Evolutionary conservation across 2,888 invertebrate genomes (phyloP).

Genomic region (Bombyx huttoni): DNA sequence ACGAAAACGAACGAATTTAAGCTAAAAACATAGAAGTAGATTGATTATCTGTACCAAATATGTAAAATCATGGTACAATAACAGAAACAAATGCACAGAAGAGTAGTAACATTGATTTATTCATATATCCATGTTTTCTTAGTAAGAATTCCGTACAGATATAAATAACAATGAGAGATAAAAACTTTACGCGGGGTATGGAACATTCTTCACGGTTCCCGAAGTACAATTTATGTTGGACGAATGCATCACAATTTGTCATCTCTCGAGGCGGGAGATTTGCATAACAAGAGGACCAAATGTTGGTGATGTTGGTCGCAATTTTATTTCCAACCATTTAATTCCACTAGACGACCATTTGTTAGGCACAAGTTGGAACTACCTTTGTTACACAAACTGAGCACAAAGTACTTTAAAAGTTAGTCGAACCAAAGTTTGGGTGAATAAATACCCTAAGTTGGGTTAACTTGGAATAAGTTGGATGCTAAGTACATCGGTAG

Average conservation of each 20-base stretch:
- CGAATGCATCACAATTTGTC: constrained; percentile 34
- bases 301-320: constrained; percentile 19
- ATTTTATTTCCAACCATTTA: constrained; percentile 28
- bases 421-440: constrained; percentile 23
- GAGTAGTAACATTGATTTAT: neutral
- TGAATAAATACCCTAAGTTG: constrained; percentile 32
- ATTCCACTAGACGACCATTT: constrained; percentile 27
- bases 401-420: constrained; percentile 35
- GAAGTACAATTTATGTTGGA: constrained; percentile 1
- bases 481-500: constrained; percentile 20
- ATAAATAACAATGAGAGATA: constrained; percentile 5
- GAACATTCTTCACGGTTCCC: constrained; percentile 8
- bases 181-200: constrained; percentile 8
- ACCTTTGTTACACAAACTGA: constrained; percentile 36
- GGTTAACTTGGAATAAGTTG: constrained; percentile 15
- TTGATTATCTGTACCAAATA: too few species aligned
- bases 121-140: neutral
- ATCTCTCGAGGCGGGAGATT: constrained; percentile 30
- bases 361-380: constrained; percentile 28
- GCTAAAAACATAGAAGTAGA: too few species aligned
- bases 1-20: too few species aligned
- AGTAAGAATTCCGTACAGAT: neutral
- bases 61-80: neutral
- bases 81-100: neutral
- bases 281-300: constrained; percentile 33